A percentile compares a stretch with the other conserved stretches of the same genome.
Conservation (phyloP, 2,797 vertebrate species). For the Chaenodraco wilsoni region DNA sequence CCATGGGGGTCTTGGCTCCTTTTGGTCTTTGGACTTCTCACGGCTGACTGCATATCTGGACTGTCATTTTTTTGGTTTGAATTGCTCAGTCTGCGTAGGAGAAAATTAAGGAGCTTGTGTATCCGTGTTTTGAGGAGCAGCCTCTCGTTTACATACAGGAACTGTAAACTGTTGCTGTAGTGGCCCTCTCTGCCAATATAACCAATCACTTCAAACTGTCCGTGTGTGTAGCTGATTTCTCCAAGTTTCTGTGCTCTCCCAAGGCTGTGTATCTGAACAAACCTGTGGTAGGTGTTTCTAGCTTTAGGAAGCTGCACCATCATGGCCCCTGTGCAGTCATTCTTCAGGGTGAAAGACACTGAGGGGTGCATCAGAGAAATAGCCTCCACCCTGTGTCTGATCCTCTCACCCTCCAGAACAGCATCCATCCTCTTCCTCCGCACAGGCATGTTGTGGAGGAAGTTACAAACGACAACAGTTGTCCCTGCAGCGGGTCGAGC, state of each 20-base stretch:
- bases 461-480: constrained; percentile 89
- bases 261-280: constrained; percentile 91
- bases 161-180: constrained; percentile 94
- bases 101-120: constrained; percentile 91
- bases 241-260: constrained; percentile 88
- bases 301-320: constrained; percentile 93
- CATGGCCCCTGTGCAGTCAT: constrained; percentile 89
- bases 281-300: constrained; percentile 87
- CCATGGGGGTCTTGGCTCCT: constrained; percentile 86
- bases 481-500: constrained; percentile 90
- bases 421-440: constrained; percentile 90
- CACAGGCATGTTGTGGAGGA: constrained; percentile 94
- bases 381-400: constrained; percentile 91
- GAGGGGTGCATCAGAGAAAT: constrained; percentile 91
- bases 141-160: constrained; percentile 91
- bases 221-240: constrained; percentile 83
- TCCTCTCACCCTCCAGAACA: constrained; percentile 90
- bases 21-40: constrained; percentile 84
- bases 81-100: constrained; percentile 88
- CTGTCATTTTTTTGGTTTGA: constrained; percentile 83
- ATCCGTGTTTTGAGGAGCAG: constrained; percentile 92
- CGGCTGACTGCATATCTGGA: constrained; percentile 59
- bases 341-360: constrained; percentile 93
- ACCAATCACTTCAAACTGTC: constrained; percentile 88
- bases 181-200: constrained; percentile 92